Percentiles rank a stretch among this genome's conserved stretches.
These are phyloP conservation scores for Etheostoma nigrum DNA, from an alignment of 2,797 vertebrate species.

Conservation along the genomic window DNA sequence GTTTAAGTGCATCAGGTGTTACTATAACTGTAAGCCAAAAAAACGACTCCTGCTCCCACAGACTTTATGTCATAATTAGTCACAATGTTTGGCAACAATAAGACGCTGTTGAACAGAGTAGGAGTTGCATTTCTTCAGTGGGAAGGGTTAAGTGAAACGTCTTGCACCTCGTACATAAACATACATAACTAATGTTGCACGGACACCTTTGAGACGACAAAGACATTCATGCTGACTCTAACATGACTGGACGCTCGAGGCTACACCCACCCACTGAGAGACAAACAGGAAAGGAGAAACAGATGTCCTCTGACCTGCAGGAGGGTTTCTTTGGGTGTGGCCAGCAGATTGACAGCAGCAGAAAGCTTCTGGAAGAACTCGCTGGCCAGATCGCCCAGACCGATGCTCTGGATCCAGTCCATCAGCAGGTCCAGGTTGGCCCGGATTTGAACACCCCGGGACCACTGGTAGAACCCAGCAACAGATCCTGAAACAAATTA, in stretches of 20 bases:
- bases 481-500: constrained; percentile 76
- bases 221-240: constrained; percentile 30
- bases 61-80: constrained; percentile 1
- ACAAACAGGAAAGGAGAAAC: constrained; percentile 65
- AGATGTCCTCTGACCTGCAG: constrained; percentile 82
- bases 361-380: constrained; percentile 87
- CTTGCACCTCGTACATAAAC: constrained; percentile 35
- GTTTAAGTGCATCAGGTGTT: not conserved
- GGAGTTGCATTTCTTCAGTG: not conserved
- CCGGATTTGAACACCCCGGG: constrained; percentile 86
- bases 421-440: constrained; percentile 87
- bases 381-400: constrained; percentile 76
- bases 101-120: not conserved
- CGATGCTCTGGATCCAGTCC: constrained; percentile 85
- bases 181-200: not conserved
- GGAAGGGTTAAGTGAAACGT: not conserved
- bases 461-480: constrained; percentile 87
- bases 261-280: constrained; percentile 1
- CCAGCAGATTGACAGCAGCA: constrained; percentile 86
- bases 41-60: not conserved
- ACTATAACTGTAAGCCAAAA: constrained; percentile 35
- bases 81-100: not conserved
- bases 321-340: constrained; percentile 86
- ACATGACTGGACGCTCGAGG: not conserved
- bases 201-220: constrained; percentile 34